Evolutionary conservation across 2,888 invertebrate genomes (phyloP), one percentile per base, ranked within the genome.

Genomic region (Tinea trinotella): DNA sequence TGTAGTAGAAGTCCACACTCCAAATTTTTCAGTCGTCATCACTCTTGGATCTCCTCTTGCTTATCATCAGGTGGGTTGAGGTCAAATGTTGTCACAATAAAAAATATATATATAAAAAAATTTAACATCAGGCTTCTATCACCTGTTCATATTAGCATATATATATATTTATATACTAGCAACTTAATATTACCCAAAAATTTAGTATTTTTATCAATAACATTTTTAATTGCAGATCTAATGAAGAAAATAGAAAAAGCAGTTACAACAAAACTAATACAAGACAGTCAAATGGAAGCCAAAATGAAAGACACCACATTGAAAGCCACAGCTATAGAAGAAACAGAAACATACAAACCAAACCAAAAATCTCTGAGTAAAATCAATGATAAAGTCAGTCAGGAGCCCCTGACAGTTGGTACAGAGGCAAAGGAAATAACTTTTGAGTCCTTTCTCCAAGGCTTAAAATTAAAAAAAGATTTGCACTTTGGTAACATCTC

Each of bases 401-500:
- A 67, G 30, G 67, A 66, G 1, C 65, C 64, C 0, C 60, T 74
- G 1, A 61, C 70, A 0, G 64, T 77, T 1, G 79, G 76, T 0
- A 68, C 75, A 0, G 77, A 76, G 3, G 67, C 66, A 0, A 74
- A 72, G 53, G 80, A 78, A 58, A 74, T 79, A n/a, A 76, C 76
- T 0, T 64, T 81, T 5, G 75, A 78, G 36, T 70, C 79, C 5
- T 60, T 85, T 12, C 68, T 77, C 66, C 76, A 77, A 57, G 85
- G 85, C 0, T 63, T 85, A 20, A 74, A 74, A 44, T 60, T 82
- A 40, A 82, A 78, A 57, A 83, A 77, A 34, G 81, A 85, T 56
- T 59, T 76, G 44, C 75, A 74, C 56, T 73, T 84, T 19, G 85
- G 85, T 17, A 80, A 81, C 60, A 74, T 84, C 54, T 78, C 84